Base-by-base conservation (phyloP, 2,113 vertebrate genomes). In the Xiphias gladius region DNA sequence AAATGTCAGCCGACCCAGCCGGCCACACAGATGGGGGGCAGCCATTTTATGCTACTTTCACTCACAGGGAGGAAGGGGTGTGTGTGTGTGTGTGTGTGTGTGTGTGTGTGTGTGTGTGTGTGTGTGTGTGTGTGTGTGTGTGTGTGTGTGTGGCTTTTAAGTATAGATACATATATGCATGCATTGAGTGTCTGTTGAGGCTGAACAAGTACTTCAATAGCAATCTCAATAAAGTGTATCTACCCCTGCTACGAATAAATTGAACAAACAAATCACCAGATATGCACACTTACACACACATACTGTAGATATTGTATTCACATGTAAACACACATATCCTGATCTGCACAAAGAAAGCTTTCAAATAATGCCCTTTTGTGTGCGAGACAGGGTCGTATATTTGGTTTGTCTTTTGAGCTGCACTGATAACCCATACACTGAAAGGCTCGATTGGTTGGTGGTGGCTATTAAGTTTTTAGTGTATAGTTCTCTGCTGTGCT, bases 1-100 rank as follows among this genome's bases (percentile, higher is more conserved):
- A 94, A 94, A 95, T 95, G 93, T 93, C 94, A 95, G 89, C 91
- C 91, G 86, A 93, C 93, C 92, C 90, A 94, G 91, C 87, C 84
- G 88, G 92, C 91, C 90, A 89, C 90, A 88, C 91, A 92, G 87
- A 93, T 83, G 68, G 67, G 61, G 24, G 74, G 80, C 64, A 70
- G 86, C 50, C 79, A 88, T 88, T 91, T 92, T 85, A 86, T 88
- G 89, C 76, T 85, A 85, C 86, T 88, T 92, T 90, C 77, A 87
- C 85, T 91, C 82, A 84, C 80, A 81, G 73, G 80, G 79, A 86
- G 63, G 65, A 73, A 69, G 32, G 73, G 66, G 64, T 72, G 62
- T 88, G 81, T 82, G 76, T 84, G 57, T 13, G 30, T 55, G 30
- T 37, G 48, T 37, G 30, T 46, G 39, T 48, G 41, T 28, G 48